phyloP scores from a whole-genome alignment of 2,888 invertebrate genomes.

The Lasioglossum malachurum region DNA sequence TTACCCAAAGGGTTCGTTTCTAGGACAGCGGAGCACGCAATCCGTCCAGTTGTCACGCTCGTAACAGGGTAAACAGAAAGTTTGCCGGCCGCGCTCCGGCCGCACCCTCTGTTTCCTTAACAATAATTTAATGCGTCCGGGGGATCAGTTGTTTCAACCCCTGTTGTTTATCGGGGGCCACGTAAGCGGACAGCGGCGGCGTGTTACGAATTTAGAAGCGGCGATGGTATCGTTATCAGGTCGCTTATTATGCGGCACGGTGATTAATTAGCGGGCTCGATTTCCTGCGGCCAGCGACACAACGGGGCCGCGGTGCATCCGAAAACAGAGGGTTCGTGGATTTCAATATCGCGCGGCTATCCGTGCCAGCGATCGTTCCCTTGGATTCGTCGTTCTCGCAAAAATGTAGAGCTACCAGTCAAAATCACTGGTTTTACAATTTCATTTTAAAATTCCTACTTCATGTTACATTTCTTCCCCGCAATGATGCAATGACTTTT shows the following conservation, averaged over 20 bases:
- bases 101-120: constrained; percentile 71
- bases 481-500: too few relatives aligned
- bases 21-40: not conserved
- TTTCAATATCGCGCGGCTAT: not conserved
- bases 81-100: constrained; percentile 28
- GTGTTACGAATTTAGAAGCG: constrained; percentile 65
- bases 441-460: too few relatives aligned
- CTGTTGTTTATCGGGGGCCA: constrained; percentile 47
- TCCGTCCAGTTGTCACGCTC: not conserved
- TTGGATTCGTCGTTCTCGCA: not conserved
- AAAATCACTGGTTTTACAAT: too few relatives aligned
- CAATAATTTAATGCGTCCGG: constrained; percentile 74
- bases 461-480: too few relatives aligned
- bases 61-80: constrained; percentile 39
- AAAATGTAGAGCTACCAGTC: not conserved
- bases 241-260: constrained; percentile 37
- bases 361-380: not conserved
- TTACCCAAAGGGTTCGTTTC: constrained; percentile 17
- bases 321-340: constrained; percentile 5
- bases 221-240: constrained; percentile 66
- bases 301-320: not conserved
- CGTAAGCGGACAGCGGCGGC: constrained; percentile 60
- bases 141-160: constrained; percentile 10
- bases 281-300: constrained; percentile 1
- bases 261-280: constrained; percentile 44